Percentiles rank a stretch among this genome's conserved stretches.
phyloP scores from a whole-genome alignment of 2,113 vertebrate genomes.

The Ceyx margarethae region DNA sequence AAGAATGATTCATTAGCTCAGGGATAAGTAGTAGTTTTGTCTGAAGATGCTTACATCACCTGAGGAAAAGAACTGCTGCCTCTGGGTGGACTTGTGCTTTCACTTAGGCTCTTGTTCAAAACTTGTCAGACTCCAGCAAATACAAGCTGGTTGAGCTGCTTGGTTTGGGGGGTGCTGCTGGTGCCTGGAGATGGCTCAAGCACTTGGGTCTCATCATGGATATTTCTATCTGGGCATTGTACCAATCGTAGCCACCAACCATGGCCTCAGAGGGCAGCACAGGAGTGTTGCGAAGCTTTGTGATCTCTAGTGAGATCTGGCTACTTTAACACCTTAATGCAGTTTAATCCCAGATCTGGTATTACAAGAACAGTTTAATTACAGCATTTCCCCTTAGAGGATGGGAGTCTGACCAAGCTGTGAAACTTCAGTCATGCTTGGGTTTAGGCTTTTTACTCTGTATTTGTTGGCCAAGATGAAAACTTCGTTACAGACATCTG shows the following conservation, averaged over 20 bases:
- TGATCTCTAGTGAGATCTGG: not conserved
- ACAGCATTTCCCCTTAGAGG: not conserved
- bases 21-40: not conserved
- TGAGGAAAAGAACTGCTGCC: not conserved
- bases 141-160: not conserved
- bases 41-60: not conserved
- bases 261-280: not conserved
- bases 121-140: not conserved
- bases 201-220: not conserved
- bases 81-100: not conserved
- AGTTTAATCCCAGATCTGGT: not conserved
- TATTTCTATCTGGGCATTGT: not conserved
- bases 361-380: not conserved
- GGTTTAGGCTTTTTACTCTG: not conserved
- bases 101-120: not conserved
- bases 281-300: not conserved
- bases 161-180: not conserved
- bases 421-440: not conserved
- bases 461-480: not conserved
- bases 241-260: not conserved
- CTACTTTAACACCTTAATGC: not conserved
- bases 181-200: fast-evolving
- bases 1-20: not conserved
- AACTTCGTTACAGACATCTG: not conserved
- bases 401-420: not conserved